phyloP scores from a whole-genome alignment of 1,140 invertebrate genomes.

The Aphelinus certus region DNA sequence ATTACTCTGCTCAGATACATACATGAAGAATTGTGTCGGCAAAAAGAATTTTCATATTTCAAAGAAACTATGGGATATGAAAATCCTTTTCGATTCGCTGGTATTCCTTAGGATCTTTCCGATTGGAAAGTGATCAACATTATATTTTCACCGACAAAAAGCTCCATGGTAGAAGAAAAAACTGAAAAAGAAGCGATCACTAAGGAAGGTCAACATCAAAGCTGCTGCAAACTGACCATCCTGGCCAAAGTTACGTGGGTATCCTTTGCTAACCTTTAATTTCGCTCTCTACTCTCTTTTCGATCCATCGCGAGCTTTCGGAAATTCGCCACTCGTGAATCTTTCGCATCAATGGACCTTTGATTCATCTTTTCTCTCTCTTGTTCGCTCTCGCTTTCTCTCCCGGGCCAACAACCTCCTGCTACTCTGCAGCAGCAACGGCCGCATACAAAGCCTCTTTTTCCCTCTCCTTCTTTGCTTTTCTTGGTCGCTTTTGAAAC shows the following conservation, averaged over 20 bases:
- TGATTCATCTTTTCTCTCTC: not conserved
- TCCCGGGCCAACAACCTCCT: slow-evolving; percentile 14
- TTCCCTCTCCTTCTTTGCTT: not conserved
- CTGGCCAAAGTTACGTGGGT: not conserved
- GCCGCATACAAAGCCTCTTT: slow-evolving; percentile 1
- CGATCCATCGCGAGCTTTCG: not conserved
- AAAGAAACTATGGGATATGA: too few relatives aligned
- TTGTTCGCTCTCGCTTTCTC: not conserved
- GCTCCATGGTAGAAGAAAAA: not conserved
- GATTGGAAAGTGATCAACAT: not conserved
- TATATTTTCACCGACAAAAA: not conserved
- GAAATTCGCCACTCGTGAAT: not conserved
- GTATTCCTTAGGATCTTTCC: too few relatives aligned
- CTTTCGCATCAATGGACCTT: slow-evolving; percentile 22
- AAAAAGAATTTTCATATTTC: too few relatives aligned
- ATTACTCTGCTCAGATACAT: too few relatives aligned
- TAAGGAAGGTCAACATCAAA: not conserved
- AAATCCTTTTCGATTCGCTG: too few relatives aligned
- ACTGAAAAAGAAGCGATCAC: not conserved
- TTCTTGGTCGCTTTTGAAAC: slow-evolving; percentile 13
- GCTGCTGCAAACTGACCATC: not conserved
- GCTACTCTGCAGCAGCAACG: not conserved
- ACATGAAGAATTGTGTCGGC: too few relatives aligned
- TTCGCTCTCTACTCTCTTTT: not conserved
- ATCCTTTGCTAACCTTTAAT: slow-evolving; percentile 6